Evolutionary conservation across 1,140 invertebrate species (phyloP).

Genomic region (Ceratina japonica): DNA sequence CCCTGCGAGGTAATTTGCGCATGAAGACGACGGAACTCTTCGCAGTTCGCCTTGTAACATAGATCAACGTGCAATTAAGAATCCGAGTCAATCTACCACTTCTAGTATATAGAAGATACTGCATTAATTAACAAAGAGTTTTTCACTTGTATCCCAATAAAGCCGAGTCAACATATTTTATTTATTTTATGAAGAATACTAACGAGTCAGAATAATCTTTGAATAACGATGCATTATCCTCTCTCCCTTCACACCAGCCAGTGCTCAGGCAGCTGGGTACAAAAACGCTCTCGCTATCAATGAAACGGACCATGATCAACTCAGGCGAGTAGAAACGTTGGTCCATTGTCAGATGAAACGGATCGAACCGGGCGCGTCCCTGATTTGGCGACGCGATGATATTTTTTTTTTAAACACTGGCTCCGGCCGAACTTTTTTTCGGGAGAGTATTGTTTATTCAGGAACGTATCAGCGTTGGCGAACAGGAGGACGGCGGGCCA

Average conservation of each 20-base stretch:
- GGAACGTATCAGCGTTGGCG: conserved; percentile 70
- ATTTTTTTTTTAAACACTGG: conserved; percentile 61
- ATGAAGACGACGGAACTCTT: no score
- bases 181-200: no score
- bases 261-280: neutral
- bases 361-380: conserved; percentile 29
- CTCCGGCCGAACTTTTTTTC: conserved; percentile 51
- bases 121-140: no score
- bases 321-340: neutral
- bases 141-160: no score
- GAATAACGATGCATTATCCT: neutral
- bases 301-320: neutral
- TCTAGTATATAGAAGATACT: no score
- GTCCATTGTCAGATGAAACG: conserved; percentile 10
- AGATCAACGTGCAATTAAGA: no score
- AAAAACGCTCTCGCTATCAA: conserved; percentile 14
- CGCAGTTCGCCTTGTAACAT: no score
- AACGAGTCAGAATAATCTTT: no score
- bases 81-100: no score
- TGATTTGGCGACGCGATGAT: conserved; percentile 36
- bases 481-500: conserved; percentile 51
- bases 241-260: neutral
- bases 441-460: conserved; percentile 76
- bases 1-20: no score
- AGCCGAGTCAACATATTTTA: no score